Evolutionary conservation across 1,140 invertebrate genomes (phyloP), one percentile per base, ranked within the genome.

Genomic region (Drosophila hydei): DNA sequence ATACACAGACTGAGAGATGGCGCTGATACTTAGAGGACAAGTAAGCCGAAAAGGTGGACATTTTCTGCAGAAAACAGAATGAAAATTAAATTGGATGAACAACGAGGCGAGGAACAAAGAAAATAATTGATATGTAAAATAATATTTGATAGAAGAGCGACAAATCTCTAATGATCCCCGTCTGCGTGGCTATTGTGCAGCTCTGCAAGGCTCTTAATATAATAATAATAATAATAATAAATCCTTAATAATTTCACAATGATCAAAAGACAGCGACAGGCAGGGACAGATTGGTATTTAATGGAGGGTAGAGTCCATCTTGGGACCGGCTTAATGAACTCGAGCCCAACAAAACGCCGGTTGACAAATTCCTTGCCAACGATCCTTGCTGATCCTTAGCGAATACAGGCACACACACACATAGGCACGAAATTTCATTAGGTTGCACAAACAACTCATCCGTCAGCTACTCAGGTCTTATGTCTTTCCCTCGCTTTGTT

Each of bases 171-270:
- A 75, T 73, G 84, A 75, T 84, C 80, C 75, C 75, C 45, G 76
- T 61, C 33, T 38, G 4, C 12, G 11, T 50, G n/a, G 14, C 54
- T 36, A 64, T 69, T 42, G 51, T 72, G 36, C 8, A 27, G 61
- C 69, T 59, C 54, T 73, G 79, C 77, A 79, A 75, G 73, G 88
- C 73, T 69, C 89, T 84, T 90, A 90, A 90, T 90, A 90, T 90
- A 90, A 90, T 90, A 90, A 90, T 90, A 90, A 90, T 90, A 90
- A 90, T 90, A 89, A 90, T 90, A 90, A 90, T 90, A 90, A 90
- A 89, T 90, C 77, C 88, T 77, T 90, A 90, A 90, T 90, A 90
- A 90, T 90, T 90, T 90, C 59, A 67, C 16, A 56, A 64, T 75
- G 88, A 79, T 90, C 89, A 90, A 80, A 79, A 64, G 90, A 80